Percentiles rank a stretch among this genome's conserved stretches.
phyloP scores from a whole-genome alignment of 1,140 invertebrate genomes.

The Drosophila pachea region DNA sequence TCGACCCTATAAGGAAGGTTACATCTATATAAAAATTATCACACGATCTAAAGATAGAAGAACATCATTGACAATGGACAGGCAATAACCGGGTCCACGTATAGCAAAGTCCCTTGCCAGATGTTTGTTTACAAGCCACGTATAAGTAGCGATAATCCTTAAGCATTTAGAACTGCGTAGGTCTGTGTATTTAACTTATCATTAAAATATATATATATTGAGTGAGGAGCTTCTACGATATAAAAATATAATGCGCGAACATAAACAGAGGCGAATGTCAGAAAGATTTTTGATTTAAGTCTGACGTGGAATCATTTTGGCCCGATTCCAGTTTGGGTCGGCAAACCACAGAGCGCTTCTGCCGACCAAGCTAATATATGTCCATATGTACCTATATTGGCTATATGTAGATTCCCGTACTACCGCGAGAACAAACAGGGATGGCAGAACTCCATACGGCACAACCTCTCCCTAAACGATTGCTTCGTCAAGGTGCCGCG shows the following conservation, averaged over 20 bases:
- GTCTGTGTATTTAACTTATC: constrained; percentile 28
- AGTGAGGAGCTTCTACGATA: constrained; percentile 18
- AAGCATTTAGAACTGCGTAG: not conserved
- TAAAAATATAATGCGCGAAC: constrained; percentile 28
- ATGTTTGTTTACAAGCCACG: constrained; percentile 1
- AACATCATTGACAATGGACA: too few species aligned
- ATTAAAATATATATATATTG: constrained; percentile 31
- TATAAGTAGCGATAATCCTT: not conserved
- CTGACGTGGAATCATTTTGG: constrained; percentile 15
- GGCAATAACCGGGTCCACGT: too few species aligned
- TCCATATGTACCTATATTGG: not conserved
- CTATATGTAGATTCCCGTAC: constrained; percentile 84
- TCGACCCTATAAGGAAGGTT: too few species aligned
- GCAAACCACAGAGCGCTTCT: constrained; percentile 11
- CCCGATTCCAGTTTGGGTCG: constrained; percentile 22
- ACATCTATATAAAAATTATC: too few species aligned
- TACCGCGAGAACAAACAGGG: constrained; percentile 88
- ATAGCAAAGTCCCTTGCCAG: not conserved
- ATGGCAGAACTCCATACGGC: constrained; percentile 91
- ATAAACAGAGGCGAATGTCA: constrained; percentile 20
- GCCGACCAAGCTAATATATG: not conserved
- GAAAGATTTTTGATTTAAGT: constrained; percentile 14
- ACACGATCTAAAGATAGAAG: too few species aligned
- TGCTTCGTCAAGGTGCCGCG: constrained; percentile 93
- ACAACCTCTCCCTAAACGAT: constrained; percentile 95